Base-by-base conservation (phyloP, 2,113 vertebrate species). In the Collichthys lucidus region DNA sequence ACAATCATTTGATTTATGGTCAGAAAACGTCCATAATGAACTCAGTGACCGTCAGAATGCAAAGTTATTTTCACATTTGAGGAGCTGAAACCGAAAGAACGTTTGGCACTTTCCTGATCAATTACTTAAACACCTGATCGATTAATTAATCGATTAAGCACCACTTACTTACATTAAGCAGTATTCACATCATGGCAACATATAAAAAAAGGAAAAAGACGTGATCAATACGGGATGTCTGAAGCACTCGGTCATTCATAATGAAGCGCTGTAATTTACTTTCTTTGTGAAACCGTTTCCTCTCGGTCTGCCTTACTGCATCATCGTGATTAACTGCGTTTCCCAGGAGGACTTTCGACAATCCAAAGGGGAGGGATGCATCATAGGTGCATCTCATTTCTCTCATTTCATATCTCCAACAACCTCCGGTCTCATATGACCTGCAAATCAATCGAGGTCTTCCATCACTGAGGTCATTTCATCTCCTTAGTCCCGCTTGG, bases 391-490 rank as follows among this genome's bases (percentile, higher is more conserved):
- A 60, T 81, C 77, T 83, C 55, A 78, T 86, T 82, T 67, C 46
- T 79, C 74, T 77, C 16, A 81, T 77, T 77, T 75, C 72, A 85
- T 79, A 86, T 79, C 68, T 80, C 76, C 44, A 79, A 44, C 79
- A 55, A 77, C 70, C 61, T 81, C 20, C 0, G 15, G 50, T 76
- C 79, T 88, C 52, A 35, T 55, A 66, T 86, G 85, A 85, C 81
- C 85, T 63, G 68, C 17, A 86, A 87, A 89, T 88, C 72, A 5
- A 91, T 86, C n/a, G 20, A 55, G 68, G 77, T 78, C 57, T 35
- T 80, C 74, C 56, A 85, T 82, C 77, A 83, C 35, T 74, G 59
- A 67, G 26, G 63, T 62, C 4, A 31, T 74, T 59, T 76, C 29
- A 52, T 74, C 71, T 84, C 55, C 55, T 20, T n/a, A 67, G 17